phyloP scores from a whole-genome alignment of 2,797 vertebrate species.

The Bradypus variegatus region DNA sequence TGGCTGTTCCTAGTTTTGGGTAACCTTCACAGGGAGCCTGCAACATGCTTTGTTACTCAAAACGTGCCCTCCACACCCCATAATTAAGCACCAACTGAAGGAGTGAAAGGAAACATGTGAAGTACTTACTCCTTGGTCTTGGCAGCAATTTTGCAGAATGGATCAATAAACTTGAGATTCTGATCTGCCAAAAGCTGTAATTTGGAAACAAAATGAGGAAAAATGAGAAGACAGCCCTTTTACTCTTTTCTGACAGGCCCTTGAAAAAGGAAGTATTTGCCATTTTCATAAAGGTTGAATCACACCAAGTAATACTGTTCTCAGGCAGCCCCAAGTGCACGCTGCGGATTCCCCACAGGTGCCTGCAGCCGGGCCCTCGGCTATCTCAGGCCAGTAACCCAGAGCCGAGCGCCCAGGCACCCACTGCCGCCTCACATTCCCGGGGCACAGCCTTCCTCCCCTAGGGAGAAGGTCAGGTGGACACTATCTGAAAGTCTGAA shows the following conservation, averaged over 20 bases:
- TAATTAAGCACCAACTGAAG: accelerated
- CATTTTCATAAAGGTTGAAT: background rate
- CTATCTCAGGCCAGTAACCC: accelerated
- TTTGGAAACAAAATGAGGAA: conserved; percentile 7
- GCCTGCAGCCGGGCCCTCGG: background rate
- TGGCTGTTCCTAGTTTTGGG: background rate
- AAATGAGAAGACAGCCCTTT: background rate
- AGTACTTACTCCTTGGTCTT: conserved; percentile 89
- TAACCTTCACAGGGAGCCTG: accelerated
- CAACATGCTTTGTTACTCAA: accelerated
- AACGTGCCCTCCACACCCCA: accelerated
- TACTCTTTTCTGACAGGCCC: background rate
- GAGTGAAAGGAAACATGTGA: background rate
- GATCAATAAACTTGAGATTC: conserved; percentile 87
- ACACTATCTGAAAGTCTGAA: accelerated
- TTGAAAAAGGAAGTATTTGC: background rate
- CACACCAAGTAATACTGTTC: background rate
- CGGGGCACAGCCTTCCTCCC: accelerated
- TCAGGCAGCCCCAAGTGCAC: too few species aligned
- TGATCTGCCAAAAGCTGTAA: conserved; percentile 87
- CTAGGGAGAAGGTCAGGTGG: accelerated
- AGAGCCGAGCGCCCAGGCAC: background rate
- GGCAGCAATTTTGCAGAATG: conserved; percentile 87
- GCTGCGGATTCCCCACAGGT: accelerated
- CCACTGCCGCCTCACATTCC: accelerated